Evolutionary conservation across 37 sponge, comb jelly and placozoan genomes (phyloP), one percentile per base, ranked within the genome.

Genomic region (Petrosia ficiformis): DNA sequence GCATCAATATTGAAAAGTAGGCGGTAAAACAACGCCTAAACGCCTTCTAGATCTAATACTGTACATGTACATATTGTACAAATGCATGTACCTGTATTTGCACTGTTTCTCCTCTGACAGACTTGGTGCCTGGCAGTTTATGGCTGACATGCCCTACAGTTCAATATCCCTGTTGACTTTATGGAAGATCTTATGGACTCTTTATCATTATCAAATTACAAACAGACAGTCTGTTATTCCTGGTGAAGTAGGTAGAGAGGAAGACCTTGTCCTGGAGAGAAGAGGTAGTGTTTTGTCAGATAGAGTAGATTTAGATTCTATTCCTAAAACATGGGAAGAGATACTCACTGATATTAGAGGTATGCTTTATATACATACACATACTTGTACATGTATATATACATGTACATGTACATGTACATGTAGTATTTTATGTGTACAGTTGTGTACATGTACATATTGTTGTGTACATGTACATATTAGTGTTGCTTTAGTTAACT

Each of bases 81-180:
- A 54, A 24, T 54, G 16, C 21, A 16, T 54, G 57, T 54, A 24
- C 21, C 57, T 54, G 57, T 54, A 54, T 24, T 54, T 54, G 16
- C 21, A 24, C 21, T 54, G 57, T 54, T 16, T 24, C 21, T 54
- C 57, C 57, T 54, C 21, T 54, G 16, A 24, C 43, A 94, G 95
- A 40, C 68, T 93, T 19, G 94, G 91, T 5, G 91, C 94, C 0
- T 98, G 99, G 99, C 99, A 98, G 87, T 98, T 95, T 72, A 82
- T 98, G 35, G 94, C 96, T 1, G 99, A 98, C 77, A 77, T 98
- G 75, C 99, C 99, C 4, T 98, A 93, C 74, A 73, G 73, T 44
- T 69, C 74, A 24, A 41, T 98, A 29, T 95, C 99, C 3, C 64
- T 90, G 26, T 34, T 70, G 31, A 81, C 84, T 14, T 44, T 93